phyloP scores from a whole-genome alignment of 2,888 invertebrate genomes.

The Sycophila texana region DNA sequence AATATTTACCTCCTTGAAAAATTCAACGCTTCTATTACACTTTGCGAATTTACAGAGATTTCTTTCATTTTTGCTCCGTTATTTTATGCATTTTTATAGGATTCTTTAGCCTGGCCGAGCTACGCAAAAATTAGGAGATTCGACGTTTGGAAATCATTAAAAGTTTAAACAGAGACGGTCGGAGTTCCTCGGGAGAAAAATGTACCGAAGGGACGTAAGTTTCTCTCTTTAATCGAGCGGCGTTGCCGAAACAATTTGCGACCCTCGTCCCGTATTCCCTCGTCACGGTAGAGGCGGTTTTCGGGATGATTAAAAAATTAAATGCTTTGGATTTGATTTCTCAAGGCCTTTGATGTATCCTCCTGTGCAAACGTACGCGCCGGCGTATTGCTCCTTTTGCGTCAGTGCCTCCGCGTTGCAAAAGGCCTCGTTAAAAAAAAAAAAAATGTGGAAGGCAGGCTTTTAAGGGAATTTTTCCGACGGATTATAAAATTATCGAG shows the following conservation, averaged over 20 bases:
- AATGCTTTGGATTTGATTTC: background rate
- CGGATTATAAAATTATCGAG: too few species aligned
- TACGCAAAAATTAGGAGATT: background rate
- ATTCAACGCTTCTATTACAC: conserved; percentile 24
- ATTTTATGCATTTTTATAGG: background rate
- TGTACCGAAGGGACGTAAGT: background rate
- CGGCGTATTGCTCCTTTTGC: background rate
- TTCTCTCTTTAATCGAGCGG: conserved; percentile 3
- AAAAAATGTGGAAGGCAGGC: background rate
- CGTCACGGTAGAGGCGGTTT: background rate
- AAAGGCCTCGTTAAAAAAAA: conserved; percentile 11
- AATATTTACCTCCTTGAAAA: conserved; percentile 47
- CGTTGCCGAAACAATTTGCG: conserved; percentile 9
- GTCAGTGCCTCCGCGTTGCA: too few species aligned
- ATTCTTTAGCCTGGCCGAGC: background rate
- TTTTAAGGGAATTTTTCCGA: too few species aligned
- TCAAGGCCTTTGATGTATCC: background rate
- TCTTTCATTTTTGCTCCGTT: background rate
- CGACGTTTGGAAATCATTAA: background rate
- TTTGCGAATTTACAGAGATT: background rate
- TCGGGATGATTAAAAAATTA: conserved; percentile 28
- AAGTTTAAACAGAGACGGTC: background rate
- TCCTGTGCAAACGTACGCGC: background rate
- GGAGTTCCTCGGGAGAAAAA: background rate
- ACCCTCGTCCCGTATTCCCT: conserved; percentile 3